Base-by-base conservation (phyloP, 53 echinoderm and acorn worm species). In the Zoroaster sp. region DNA sequence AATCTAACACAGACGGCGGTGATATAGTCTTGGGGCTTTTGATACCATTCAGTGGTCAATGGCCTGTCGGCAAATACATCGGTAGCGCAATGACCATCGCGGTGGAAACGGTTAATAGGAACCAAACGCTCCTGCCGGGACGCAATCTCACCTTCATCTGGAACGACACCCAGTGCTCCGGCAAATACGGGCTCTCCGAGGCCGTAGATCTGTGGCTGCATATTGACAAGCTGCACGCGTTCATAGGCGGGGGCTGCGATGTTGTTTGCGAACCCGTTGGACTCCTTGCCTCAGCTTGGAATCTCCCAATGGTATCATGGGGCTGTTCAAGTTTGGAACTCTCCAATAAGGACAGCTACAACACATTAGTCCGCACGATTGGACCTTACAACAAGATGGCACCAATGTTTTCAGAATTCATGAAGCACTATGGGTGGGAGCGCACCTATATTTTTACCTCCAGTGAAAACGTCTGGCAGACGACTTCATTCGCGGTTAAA, bases 221-320 rank as follows among this genome's bases (percentile, higher is more conserved):
- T 6, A 40, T 83, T 6, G 2, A 17, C 7, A 32, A 42, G 15
- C 72, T 94, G 15, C 94, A 95, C 77, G 95, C 59, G 17, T 88
- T 91, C 38, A 93, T 95, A 46, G 95, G 95, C 7, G 91, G 88
- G 2, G 95, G 88, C 3, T 95, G 95, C 75, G 89, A 91, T 54
- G 73, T 73, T 47, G 93, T 91, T 3, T 95, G 95, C 63, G 93
- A 95, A 59, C 95, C 95, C 2, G 87, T 73, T 18, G 95, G 93
- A 3, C 80, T 95, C 1, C 77, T 95, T 40, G 91, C 95, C 21
- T 88, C 93, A n/a, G 77, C 91, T 9, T 95, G 95, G 95, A 88
- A 91, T 33, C 65, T 95, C 8, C 93, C 95, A 14, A 92, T 95
- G 89, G 86, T 95, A 0, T 95, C 95, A 9, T 95, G 88, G 88